Percentiles rank a stretch among this genome's conserved stretches.
Evolutionary conservation across 1,140 invertebrate species (phyloP).

Genomic region (Drusus annulatus): DNA sequence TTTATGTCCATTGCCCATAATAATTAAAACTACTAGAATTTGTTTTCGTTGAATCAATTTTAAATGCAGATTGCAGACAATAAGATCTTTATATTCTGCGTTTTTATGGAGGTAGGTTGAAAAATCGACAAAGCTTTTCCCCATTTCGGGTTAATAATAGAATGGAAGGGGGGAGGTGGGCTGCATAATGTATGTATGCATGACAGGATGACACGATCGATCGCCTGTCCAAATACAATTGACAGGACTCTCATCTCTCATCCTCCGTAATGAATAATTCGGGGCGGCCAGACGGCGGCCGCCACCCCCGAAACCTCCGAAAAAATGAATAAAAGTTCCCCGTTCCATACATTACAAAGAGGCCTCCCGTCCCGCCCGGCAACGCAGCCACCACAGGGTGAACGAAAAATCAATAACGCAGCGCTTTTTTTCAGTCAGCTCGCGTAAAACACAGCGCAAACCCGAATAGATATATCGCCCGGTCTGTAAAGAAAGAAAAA

Average conservation of each 20-base stretch:
- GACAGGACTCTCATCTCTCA: conserved; percentile 17
- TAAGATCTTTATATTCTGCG: no score
- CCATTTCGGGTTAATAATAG: no score
- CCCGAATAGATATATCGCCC: conserved; percentile 50
- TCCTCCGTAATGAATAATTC: conserved; percentile 56
- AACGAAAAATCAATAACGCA: conserved; percentile 60
- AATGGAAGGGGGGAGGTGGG: not conserved
- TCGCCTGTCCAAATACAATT: conserved; percentile 27
- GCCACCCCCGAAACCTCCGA: conserved; percentile 28
- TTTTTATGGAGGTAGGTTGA: not conserved
- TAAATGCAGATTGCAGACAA: no score
- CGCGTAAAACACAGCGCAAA: conserved; percentile 59
- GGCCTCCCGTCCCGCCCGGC: not conserved
- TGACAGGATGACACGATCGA: conserved; percentile 2
- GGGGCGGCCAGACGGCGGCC: conserved; percentile 54
- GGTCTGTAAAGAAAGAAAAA: conserved; percentile 54
- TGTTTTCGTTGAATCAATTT: no score
- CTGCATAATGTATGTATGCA: not conserved
- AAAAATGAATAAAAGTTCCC: conserved; percentile 50
- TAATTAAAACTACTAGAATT: no score
- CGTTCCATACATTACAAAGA: conserved; percentile 55
- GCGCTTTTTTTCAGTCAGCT: conserved; percentile 60
- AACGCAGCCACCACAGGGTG: conserved; percentile 52
- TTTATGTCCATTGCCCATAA: no score
- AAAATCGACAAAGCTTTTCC: no score